A percentile compares a stretch with the other conserved stretches of the same genome.
phyloP scores from a whole-genome alignment of 2,113 vertebrate species.

The Naja naja region DNA sequence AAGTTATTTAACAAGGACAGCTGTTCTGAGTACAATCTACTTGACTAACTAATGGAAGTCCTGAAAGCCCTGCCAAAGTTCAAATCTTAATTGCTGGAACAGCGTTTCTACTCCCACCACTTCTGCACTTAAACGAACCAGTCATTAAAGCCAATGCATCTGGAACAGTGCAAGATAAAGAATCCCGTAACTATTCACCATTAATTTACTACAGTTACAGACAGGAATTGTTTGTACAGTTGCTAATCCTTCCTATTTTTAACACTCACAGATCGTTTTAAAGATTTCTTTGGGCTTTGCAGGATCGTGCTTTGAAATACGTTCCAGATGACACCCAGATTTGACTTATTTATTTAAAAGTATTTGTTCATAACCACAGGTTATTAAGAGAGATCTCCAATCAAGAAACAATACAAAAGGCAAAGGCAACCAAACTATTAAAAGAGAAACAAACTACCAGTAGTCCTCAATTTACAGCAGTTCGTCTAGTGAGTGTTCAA shows the following conservation, averaged over 20 bases:
- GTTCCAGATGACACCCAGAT: neutral
- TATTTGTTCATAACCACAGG: neutral
- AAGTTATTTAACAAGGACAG: conserved; percentile 32
- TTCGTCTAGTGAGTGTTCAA: too few species aligned
- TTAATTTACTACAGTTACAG: conserved; percentile 29
- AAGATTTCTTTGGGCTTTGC: neutral
- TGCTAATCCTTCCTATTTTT: conserved; percentile 9
- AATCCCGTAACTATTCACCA: conserved; percentile 7
- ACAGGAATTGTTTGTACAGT: conserved; percentile 23
- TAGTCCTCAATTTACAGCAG: too few species aligned
- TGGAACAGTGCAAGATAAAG: conserved; percentile 2
- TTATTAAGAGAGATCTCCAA: neutral
- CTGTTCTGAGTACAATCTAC: conserved; percentile 25
- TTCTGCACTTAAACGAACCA: conserved; percentile 19
- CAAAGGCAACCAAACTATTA: neutral
- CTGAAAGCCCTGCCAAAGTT: conserved; percentile 22
- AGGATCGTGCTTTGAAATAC: neutral
- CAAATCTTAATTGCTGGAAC: conserved; percentile 27
- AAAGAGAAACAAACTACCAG: neutral
- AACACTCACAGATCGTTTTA: neutral
- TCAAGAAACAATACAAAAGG: neutral
- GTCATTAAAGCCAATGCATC: conserved; percentile 30
- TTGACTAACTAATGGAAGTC: conserved; percentile 34
- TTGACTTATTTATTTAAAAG: neutral
- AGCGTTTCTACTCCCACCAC: neutral